Conservation (phyloP, 2,888 invertebrate species). For the Eupithecia subumbrata region DNA sequence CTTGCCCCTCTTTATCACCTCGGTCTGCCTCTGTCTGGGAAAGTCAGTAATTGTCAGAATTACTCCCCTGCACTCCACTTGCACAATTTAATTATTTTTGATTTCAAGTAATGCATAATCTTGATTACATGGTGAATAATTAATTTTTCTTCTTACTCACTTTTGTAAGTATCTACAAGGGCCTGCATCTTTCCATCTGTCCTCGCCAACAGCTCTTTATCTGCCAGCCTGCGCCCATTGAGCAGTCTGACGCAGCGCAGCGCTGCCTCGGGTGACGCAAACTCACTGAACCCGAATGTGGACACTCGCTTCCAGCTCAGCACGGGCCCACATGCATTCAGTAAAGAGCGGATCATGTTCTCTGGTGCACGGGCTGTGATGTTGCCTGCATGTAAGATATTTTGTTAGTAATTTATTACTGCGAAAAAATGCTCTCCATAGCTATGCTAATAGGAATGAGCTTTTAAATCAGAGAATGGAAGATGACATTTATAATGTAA, state of each 20-base stretch:
- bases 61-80: too few species aligned
- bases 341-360: constrained; percentile 95
- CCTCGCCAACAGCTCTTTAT: constrained; percentile 96
- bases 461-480: too few species aligned
- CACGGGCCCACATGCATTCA: constrained; percentile 97
- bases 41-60: too few species aligned
- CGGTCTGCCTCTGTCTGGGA: too few species aligned
- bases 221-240: constrained; percentile 96
- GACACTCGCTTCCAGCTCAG: constrained; percentile 98
- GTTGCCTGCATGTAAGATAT: constrained; percentile 49
- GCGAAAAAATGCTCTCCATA: not conserved
- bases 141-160: constrained; percentile 77
- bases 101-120: too few species aligned
- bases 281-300: constrained; percentile 99
- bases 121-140: constrained; percentile 43
- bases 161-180: constrained; percentile 96
- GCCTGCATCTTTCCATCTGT: constrained; percentile 99
- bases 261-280: constrained; percentile 96
- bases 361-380: constrained; percentile 97
- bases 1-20: too few species aligned
- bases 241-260: constrained; percentile 96
- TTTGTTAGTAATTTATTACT: not conserved
- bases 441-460: too few species aligned
- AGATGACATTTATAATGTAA: not conserved
- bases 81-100: too few species aligned